Percentiles rank a stretch among this genome's conserved stretches.
phyloP scores from a whole-genome alignment of 2,113 vertebrate species.

The Corvus hawaiiensis region DNA sequence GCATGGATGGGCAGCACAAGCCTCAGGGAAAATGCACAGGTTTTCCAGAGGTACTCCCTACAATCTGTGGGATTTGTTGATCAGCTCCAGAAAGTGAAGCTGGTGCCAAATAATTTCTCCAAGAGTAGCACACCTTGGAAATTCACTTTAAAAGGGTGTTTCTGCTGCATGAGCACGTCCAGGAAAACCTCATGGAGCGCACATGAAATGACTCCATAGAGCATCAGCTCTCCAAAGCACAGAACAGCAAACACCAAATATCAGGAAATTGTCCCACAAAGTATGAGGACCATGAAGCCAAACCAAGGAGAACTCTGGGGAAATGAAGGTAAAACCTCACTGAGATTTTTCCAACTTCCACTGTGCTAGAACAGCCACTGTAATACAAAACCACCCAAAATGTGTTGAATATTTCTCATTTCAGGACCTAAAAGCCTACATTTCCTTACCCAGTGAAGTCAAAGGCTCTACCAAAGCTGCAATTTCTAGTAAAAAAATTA shows the following conservation, averaged over 20 bases:
- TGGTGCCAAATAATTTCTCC: neutral
- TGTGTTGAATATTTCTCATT: neutral
- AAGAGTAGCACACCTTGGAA: neutral
- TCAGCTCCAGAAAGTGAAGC: neutral
- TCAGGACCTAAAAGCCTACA: neutral
- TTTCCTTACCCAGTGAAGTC: neutral
- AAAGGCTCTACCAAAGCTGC: neutral
- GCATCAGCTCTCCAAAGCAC: neutral
- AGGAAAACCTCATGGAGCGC: neutral
- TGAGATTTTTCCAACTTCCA: neutral
- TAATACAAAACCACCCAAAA: neutral
- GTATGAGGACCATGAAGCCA: accelerated
- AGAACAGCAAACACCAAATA: neutral
- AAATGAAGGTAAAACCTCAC: neutral
- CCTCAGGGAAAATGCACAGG: no score
- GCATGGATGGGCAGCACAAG: neutral
- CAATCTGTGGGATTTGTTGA: accelerated
- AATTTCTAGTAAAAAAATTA: neutral
- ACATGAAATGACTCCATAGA: accelerated
- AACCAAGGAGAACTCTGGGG: neutral
- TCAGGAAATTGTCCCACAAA: neutral
- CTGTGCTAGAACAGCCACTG: neutral
- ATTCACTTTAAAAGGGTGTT: neutral
- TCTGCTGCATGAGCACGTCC: accelerated
- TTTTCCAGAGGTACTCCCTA: neutral